A percentile compares a stretch with the other conserved stretches of the same genome.
These are phyloP conservation scores for Drosophila imparisetae DNA, from an alignment of 2,888 invertebrate genomes.

Conservation along the genomic window DNA sequence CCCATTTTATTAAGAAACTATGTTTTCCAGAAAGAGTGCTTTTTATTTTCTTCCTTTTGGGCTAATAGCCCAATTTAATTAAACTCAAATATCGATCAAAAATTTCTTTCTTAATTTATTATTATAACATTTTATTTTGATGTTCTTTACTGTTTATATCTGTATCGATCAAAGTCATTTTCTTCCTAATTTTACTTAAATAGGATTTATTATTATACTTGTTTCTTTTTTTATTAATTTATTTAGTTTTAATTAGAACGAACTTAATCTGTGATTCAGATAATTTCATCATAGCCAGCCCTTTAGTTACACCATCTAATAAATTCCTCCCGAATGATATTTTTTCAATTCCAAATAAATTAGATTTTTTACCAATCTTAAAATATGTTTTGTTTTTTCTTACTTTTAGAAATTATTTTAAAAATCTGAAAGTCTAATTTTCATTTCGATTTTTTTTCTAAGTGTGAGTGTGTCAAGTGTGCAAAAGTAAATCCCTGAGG, in stretches of 20 bases:
- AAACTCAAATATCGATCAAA: background rate
- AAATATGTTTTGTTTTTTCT: background rate
- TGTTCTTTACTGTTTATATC: background rate
- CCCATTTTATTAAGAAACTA: background rate
- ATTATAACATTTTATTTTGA: background rate
- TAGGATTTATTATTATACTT: background rate
- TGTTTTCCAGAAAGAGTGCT: background rate
- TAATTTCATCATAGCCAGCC: too few relatives aligned
- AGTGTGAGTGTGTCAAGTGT: constrained; percentile 22
- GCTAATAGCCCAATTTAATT: background rate
- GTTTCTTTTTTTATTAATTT: background rate
- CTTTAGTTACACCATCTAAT: background rate
- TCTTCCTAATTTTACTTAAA: background rate
- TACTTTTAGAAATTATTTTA: background rate
- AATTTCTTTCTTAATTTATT: background rate
- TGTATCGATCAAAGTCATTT: background rate
- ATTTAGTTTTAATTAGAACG: too few relatives aligned
- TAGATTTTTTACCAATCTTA: background rate
- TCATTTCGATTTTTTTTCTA: background rate
- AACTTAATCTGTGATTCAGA: background rate
- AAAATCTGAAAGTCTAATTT: background rate
- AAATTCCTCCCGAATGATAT: background rate
- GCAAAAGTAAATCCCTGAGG: constrained; percentile 55
- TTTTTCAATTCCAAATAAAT: background rate
- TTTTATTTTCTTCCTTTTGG: background rate